Evolutionary conservation across 2,888 invertebrate species (phyloP).

Genomic region (Penaeus monodon): DNA sequence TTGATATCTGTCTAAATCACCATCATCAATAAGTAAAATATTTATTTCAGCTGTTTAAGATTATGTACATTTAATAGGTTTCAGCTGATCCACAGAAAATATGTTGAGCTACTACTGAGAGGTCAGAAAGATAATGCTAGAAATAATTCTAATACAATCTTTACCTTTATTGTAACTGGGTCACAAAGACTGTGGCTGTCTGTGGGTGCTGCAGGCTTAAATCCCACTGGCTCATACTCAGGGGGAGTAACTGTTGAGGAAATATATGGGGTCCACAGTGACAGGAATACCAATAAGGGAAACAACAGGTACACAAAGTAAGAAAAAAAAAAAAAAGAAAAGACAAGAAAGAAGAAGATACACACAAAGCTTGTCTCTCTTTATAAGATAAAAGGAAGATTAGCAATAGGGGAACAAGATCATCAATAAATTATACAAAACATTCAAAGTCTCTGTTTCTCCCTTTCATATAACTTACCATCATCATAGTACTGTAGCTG

Average conservation of each 20-base stretch:
- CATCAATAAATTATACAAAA: not conserved
- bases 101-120: too few relatives aligned
- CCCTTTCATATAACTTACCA: constrained; percentile 55
- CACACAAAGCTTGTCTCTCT: not conserved
- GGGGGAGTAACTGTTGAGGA: constrained; percentile 69
- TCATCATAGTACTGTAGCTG: constrained; percentile 71
- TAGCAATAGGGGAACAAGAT: too few relatives aligned
- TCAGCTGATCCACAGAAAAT: too few relatives aligned
- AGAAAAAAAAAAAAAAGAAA: too few relatives aligned
- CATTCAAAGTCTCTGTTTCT: not conserved
- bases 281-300: not conserved
- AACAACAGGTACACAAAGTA: not conserved
- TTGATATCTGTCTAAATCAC: not conserved
- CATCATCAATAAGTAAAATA: not conserved
- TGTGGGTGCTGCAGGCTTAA: constrained; percentile 68
- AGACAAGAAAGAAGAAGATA: not conserved
- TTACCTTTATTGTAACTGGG: constrained; percentile 68
- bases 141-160: not conserved
- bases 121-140: too few relatives aligned
- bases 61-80: not conserved
- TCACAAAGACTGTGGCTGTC: constrained; percentile 69
- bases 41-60: not conserved
- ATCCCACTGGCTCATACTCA: constrained; percentile 71
- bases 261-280: not conserved
- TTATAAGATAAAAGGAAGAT: too few relatives aligned